phyloP scores from a whole-genome alignment of 2,888 invertebrate genomes.

The Ceratothoa steindachneri region DNA sequence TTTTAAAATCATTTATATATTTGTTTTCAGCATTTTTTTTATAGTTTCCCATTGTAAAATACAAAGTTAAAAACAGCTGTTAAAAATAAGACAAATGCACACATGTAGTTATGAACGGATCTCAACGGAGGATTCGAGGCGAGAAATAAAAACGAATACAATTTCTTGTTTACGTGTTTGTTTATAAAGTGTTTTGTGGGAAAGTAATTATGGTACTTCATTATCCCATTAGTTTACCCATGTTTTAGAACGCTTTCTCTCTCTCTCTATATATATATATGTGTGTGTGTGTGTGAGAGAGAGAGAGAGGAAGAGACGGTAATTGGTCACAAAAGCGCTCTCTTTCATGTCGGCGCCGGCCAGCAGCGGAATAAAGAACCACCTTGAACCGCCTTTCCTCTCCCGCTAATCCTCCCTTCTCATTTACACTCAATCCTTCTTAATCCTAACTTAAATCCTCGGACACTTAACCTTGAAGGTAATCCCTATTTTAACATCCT shows the following conservation, averaged over 20 bases:
- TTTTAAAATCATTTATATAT: no score
- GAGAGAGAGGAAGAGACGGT: slow-evolving; percentile 11
- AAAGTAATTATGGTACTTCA: no score
- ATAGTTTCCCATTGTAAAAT: no score
- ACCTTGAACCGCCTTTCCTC: background rate
- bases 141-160: no score
- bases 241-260: background rate
- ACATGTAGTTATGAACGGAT: no score
- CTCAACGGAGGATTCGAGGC: no score
- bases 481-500: slow-evolving; percentile 7
- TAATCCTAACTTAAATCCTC: background rate
- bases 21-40: no score
- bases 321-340: background rate
- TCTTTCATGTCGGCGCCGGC: background rate
- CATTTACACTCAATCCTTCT: slow-evolving; percentile 5
- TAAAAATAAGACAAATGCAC: no score
- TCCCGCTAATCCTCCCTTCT: background rate
- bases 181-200: no score
- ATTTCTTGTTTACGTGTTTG: no score
- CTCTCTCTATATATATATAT: background rate
- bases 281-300: background rate
- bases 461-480: background rate
- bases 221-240: no score
- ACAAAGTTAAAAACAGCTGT: no score
- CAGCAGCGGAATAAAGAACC: background rate